These are phyloP conservation scores for Colinus virginianus DNA, from an alignment of 2,113 vertebrate genomes.

Conservation along the genomic window DNA sequence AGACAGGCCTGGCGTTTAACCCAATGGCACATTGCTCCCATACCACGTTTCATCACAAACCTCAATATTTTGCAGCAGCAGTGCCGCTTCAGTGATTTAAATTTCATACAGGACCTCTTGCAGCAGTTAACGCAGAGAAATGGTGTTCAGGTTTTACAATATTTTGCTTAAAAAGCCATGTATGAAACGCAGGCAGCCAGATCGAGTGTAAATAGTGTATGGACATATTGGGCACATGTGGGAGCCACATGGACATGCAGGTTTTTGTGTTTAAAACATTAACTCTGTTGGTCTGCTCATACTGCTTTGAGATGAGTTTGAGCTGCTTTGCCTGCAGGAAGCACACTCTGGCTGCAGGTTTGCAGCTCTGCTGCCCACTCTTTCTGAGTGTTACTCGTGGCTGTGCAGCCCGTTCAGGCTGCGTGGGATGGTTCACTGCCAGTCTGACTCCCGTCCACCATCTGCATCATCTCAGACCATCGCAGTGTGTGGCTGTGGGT, in stretches of 20 bases:
- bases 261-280: not conserved
- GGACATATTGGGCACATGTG: not conserved
- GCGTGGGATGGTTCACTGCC: fast-evolving
- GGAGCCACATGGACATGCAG: not conserved
- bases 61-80: not conserved
- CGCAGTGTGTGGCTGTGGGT: not conserved
- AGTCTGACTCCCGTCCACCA: not conserved
- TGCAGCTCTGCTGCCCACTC: not conserved
- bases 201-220: not conserved
- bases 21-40: not conserved
- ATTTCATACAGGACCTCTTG: not conserved
- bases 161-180: not conserved
- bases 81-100: not conserved
- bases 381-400: not conserved
- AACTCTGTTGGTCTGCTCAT: not conserved
- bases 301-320: not conserved
- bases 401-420: not conserved
- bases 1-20: not conserved
- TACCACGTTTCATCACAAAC: not conserved
- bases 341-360: not conserved
- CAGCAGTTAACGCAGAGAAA: not conserved
- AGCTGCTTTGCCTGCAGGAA: not conserved
- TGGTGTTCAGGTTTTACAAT: not conserved
- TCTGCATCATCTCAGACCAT: not conserved
- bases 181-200: not conserved